phyloP scores from a whole-genome alignment of 1,140 invertebrate species.

The Procambarus clarkii region DNA sequence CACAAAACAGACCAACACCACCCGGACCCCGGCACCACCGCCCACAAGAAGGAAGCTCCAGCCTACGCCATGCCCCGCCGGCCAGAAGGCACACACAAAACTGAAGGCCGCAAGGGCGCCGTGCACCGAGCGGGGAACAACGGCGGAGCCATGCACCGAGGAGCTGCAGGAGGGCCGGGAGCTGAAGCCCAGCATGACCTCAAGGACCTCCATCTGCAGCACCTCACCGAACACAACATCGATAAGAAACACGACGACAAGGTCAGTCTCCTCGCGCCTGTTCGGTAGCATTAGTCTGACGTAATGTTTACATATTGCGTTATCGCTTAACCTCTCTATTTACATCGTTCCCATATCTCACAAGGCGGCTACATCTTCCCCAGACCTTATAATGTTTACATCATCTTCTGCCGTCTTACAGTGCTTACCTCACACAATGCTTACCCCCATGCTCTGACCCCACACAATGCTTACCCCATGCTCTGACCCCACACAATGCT shows the following conservation, averaged over 20 bases:
- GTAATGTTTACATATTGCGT: too few species aligned
- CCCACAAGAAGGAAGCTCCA: background rate
- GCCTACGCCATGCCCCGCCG: background rate
- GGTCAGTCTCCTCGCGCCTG: background rate
- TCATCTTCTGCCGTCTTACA: too few species aligned
- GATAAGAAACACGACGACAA: constrained; percentile 59
- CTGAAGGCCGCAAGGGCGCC: background rate
- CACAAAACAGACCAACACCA: constrained; percentile 33
- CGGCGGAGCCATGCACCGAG: background rate
- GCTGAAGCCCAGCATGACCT: constrained; percentile 16
- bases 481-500: too few species aligned
- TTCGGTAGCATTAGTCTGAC: too few species aligned
- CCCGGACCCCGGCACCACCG: background rate
- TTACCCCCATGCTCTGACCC: too few species aligned
- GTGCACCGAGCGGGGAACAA: background rate
- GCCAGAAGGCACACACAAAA: background rate
- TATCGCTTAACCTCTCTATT: background rate
- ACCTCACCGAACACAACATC: constrained; percentile 61
- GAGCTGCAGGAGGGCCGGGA: background rate
- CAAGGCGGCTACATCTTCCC: background rate
- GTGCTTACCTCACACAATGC: too few species aligned
- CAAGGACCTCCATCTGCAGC: constrained; percentile 56
- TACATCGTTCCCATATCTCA: background rate
- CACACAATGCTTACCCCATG: too few species aligned
- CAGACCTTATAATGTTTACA: too few species aligned